A percentile compares a stretch with the other conserved stretches of the same genome.
These are phyloP conservation scores for Lithosia quadra DNA, from an alignment of 2,888 invertebrate species.

Conservation along the genomic window DNA sequence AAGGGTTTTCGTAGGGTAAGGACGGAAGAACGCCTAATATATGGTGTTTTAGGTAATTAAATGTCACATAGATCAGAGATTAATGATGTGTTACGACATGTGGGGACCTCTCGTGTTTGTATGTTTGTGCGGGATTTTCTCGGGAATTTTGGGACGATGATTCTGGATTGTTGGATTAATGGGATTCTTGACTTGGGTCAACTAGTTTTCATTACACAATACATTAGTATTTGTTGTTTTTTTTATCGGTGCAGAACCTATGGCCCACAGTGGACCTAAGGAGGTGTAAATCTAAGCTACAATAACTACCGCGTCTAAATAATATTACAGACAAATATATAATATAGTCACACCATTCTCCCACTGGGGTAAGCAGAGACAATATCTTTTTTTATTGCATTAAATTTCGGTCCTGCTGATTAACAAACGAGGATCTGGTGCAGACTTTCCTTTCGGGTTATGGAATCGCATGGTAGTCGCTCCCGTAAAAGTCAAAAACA, in stretches of 20 bases:
- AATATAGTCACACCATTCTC: no score
- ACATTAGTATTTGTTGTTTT: background rate
- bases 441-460: no score
- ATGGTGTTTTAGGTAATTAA: constrained; percentile 87
- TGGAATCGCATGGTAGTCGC: no score
- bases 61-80: constrained; percentile 87
- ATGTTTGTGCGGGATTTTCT: constrained; percentile 46
- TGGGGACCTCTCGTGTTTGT: constrained; percentile 56
- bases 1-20: constrained; percentile 65
- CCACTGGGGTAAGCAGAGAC: no score
- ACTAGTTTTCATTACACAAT: constrained; percentile 5
- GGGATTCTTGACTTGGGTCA: constrained; percentile 18
- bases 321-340: no score
- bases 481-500: no score
- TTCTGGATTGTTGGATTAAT: constrained; percentile 27
- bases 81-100: constrained; percentile 85
- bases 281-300: background rate
- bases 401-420: no score
- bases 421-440: no score
- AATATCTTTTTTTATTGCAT: no score
- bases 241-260: no score
- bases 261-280: background rate
- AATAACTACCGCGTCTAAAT: no score
- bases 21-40: constrained; percentile 84
- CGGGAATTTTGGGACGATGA: constrained; percentile 40